Evolutionary conservation across 2,113 vertebrate species (phyloP).

Genomic region (Ardeotis arabs): DNA sequence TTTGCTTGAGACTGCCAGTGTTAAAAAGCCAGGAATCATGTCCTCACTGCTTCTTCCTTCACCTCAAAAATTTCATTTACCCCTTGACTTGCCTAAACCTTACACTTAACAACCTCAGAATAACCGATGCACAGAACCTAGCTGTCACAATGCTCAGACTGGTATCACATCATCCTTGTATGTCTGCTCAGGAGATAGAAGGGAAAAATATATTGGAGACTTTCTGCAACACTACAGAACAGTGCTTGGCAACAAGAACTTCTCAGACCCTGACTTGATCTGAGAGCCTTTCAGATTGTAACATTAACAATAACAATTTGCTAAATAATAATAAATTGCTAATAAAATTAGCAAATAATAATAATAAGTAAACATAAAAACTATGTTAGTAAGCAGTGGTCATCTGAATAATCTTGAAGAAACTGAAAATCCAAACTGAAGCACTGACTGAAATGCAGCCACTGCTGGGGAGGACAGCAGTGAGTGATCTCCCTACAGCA

Average conservation of each 20-base stretch:
- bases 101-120: neutral
- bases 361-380: neutral
- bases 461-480: neutral
- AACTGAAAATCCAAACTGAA: neutral
- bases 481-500: neutral
- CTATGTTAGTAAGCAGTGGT: neutral
- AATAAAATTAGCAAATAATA: neutral
- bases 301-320: neutral
- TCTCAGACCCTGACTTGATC: neutral
- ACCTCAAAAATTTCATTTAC: neutral
- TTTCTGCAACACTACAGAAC: neutral
- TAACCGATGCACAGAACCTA: neutral
- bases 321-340: neutral
- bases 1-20: neutral
- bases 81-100: neutral
- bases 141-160: neutral
- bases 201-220: neutral
- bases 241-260: neutral
- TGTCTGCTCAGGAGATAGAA: neutral
- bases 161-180: neutral
- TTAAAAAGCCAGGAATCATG: neutral
- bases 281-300: neutral
- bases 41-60: neutral
- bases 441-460: neutral
- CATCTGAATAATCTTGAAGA: neutral